phyloP scores from a whole-genome alignment of 2,113 vertebrate species.

The Coreoperca whiteheadi region DNA sequence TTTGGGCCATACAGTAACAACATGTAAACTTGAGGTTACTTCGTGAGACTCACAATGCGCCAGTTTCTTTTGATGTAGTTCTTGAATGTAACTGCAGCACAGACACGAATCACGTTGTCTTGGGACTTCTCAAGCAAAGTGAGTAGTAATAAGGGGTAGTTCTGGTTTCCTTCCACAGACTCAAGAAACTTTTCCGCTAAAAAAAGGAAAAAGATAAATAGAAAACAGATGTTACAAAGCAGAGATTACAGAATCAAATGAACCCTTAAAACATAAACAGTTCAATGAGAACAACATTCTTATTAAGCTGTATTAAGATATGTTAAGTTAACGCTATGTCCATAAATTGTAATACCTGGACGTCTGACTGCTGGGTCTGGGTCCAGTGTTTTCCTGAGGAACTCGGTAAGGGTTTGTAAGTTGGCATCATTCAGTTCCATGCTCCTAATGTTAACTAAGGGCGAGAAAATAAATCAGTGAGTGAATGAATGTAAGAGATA shows the following conservation, averaged over 20 bases:
- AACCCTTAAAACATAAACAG: not conserved
- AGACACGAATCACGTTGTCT: slow-evolving; percentile 96
- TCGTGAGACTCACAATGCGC: slow-evolving; percentile 91
- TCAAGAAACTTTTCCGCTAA: slow-evolving; percentile 98
- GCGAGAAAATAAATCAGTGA: not conserved
- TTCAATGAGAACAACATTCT: not conserved
- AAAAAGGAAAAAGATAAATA: not conserved
- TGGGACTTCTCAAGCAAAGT: slow-evolving; percentile 96
- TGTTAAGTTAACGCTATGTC: no score
- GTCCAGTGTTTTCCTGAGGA: slow-evolving; percentile 95
- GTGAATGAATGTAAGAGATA: not conserved
- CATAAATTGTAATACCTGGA: slow-evolving; percentile 86
- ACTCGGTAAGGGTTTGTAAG: slow-evolving; percentile 95
- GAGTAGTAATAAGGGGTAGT: slow-evolving; percentile 94
- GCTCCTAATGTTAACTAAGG: slow-evolving; percentile 47
- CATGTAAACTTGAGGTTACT: not conserved
- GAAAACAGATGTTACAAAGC: not conserved
- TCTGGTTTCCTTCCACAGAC: slow-evolving; percentile 96
- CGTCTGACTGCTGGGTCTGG: slow-evolving; percentile 95
- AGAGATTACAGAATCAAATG: not conserved
- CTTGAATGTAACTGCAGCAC: slow-evolving; percentile 97
- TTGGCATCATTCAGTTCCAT: slow-evolving; percentile 98
- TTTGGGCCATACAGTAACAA: not conserved
- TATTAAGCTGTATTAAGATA: not conserved
- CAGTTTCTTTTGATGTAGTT: slow-evolving; percentile 99